These are phyloP conservation scores for Momotus momota DNA, from an alignment of 2,797 vertebrate species.

Conservation along the genomic window DNA sequence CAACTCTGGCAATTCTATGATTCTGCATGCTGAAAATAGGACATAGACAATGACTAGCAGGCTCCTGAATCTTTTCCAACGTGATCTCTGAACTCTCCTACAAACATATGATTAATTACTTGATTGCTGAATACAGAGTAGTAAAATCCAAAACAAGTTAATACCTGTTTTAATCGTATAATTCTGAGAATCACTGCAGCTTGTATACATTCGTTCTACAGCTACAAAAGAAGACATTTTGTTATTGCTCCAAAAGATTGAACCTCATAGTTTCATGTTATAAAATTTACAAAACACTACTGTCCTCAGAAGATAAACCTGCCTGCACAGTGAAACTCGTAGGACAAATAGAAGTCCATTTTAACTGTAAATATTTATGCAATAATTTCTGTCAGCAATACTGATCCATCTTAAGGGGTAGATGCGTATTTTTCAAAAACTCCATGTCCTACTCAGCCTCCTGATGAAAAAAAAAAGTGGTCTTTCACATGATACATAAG, in stretches of 20 bases:
- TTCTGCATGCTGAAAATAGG: background rate
- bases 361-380: background rate
- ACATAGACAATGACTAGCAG: background rate
- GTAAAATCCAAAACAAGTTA: background rate
- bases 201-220: background rate
- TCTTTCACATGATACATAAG: background rate
- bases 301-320: background rate
- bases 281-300: background rate
- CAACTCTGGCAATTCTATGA: too few species aligned
- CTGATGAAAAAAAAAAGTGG: background rate
- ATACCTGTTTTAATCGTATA: background rate
- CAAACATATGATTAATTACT: background rate
- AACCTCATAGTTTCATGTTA: background rate
- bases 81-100: background rate
- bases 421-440: background rate
- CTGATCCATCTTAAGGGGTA: background rate
- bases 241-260: background rate
- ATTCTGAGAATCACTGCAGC: background rate
- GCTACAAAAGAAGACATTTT: background rate
- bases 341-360: background rate
- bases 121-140: background rate
- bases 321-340: background rate
- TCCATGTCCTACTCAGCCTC: background rate
- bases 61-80: background rate
- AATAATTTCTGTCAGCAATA: background rate